Base-by-base conservation (phyloP, 37 sponge, comb jelly and placozoan genomes). In the Mnemiopsis leidyi region DNA sequence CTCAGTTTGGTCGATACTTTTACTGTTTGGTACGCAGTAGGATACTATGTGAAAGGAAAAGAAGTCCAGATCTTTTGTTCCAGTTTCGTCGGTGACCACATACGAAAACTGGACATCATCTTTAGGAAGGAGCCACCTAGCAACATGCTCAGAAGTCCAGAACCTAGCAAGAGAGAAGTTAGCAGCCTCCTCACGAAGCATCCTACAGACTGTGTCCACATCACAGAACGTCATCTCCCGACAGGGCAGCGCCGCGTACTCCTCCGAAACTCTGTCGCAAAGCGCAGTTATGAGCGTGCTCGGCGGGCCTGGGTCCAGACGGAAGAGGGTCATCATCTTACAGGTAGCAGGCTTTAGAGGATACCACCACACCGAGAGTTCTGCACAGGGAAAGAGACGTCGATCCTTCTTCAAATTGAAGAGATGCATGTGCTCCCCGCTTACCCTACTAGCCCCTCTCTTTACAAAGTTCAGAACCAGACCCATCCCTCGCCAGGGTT, bases 361-460 rank as follows among this genome's bases (percentile, higher is more conserved):
- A 23, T 79, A 79, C 82, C 82, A 79, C 82, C 82, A 79, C 36
- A 79, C 82, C 1, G 36, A 13, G 37, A 79, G 21, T 29, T 79
- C 82, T 31, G 82, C 33, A 23, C 82, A 79, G 36, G 82, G 82
- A 23, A 79, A 79, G 37, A 79, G 21, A 23, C 82, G 35, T 33
- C 82, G 28, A 35, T 79, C 82, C 36, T 79, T 79, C 82, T 79
- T 79, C 36, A 79, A 23, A 23, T 79, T 79, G 82, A 79, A 79
- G 7, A 79, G 29, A 21, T 79, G 36, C 82, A 79, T 79, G 75
- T 71, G 75, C 20, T 71, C 75, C 26, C 75, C 75, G n/a, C 30
- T 79, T 5, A 79, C 82, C 36, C 82, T 31, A 9, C 36, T 13
- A 7, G 82, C 33, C 29, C 82, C 82, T 33, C 82, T 23, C 38